These are phyloP conservation scores for Cheirogaleus medius DNA, from an alignment of 2,113 vertebrate genomes.

Conservation along the genomic window DNA sequence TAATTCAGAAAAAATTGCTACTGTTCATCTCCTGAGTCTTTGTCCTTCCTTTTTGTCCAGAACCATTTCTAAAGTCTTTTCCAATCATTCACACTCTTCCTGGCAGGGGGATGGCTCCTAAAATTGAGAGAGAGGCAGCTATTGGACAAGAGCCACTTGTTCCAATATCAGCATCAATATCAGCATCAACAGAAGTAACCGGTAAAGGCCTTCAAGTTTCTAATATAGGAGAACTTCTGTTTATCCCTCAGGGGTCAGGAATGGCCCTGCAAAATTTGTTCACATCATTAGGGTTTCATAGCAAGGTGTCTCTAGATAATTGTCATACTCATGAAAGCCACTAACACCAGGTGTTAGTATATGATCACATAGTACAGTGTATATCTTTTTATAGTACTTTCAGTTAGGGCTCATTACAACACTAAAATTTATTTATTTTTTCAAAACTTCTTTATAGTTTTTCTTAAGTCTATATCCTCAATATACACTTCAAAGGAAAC, in stretches of 20 bases:
- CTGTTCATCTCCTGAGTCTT: not conserved
- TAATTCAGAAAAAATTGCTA: not conserved
- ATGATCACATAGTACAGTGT: not conserved
- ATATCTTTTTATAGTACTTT: not conserved
- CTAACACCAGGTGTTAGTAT: not conserved
- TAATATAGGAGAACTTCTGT: not conserved
- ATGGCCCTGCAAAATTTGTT: not conserved
- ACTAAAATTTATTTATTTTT: not conserved
- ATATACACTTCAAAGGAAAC: not conserved
- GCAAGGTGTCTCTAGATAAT: not conserved
- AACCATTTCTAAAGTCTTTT: not conserved
- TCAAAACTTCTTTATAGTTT: not conserved
- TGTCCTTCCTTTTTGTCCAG: not conserved
- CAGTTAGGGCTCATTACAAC: not conserved
- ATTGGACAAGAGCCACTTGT: not conserved
- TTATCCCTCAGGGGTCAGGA: not conserved
- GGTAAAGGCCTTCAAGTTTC: not conserved
- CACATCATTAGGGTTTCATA: not conserved
- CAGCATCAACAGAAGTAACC: not conserved
- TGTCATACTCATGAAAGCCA: not conserved
- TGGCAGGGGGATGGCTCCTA: not conserved
- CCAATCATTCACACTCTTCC: not conserved
- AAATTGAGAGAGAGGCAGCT: not conserved
- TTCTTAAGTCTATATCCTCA: not conserved
- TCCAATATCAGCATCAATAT: not conserved